These are phyloP conservation scores for Oreohelix idahoensis DNA, from an alignment of 1,140 invertebrate genomes.

Conservation along the genomic window DNA sequence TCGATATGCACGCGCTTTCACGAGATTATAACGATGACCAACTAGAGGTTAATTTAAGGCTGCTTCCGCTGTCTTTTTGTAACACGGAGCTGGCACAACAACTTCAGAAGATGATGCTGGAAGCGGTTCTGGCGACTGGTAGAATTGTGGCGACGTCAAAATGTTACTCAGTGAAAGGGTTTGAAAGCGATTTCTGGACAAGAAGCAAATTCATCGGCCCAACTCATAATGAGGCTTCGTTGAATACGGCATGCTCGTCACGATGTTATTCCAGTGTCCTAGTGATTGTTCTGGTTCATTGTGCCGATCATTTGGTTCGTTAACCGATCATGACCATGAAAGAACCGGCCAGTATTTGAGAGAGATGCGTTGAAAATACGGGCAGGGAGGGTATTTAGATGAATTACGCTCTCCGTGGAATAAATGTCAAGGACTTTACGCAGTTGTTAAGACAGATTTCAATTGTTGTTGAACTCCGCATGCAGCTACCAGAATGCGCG, in stretches of 20 bases:
- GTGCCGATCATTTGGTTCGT: not conserved
- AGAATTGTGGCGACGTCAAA: not conserved
- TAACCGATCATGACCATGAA: not conserved
- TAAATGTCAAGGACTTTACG: not conserved
- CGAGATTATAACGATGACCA: not conserved
- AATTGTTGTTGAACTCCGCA: not conserved
- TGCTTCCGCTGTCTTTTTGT: not conserved
- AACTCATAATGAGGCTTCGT: not conserved
- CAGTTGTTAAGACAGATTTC: not conserved
- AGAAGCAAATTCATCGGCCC: not conserved
- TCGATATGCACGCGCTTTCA: not conserved
- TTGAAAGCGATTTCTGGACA: not conserved
- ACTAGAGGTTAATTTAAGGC: not conserved
- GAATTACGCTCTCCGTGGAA: not conserved
- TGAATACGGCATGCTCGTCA: not conserved
- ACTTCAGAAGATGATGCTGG: not conserved
- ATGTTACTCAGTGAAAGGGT: not conserved
- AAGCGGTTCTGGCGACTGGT: not conserved
- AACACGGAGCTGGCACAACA: not conserved
- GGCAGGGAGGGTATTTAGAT: not conserved
- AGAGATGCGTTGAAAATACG: not conserved
- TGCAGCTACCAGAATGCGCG: not conserved
- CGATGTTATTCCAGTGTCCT: not conserved
- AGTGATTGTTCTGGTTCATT: not conserved
- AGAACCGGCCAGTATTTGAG: no score